Conservation (phyloP, 2,888 invertebrate genomes). For the Drosophila fulvimacula region DNA sequence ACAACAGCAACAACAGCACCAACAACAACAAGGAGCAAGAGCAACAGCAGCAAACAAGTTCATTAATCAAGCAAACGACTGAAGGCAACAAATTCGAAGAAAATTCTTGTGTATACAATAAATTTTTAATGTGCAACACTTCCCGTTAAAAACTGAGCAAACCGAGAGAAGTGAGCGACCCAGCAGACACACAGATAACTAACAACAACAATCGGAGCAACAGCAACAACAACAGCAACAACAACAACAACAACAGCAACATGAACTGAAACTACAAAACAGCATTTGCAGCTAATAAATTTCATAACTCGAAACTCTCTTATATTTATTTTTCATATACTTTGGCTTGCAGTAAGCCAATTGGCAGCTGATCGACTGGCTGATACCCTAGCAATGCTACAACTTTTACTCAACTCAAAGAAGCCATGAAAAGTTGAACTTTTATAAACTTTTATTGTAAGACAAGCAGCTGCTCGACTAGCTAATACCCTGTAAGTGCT, state of each 20-base stretch:
- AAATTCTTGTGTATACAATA: conserved; percentile 56
- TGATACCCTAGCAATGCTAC: conserved; percentile 1
- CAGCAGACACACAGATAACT: conserved; percentile 22
- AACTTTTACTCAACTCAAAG: not conserved
- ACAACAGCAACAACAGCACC: conserved; percentile 11
- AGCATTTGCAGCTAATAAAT: conserved; percentile 62
- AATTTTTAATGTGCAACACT: conserved; percentile 65
- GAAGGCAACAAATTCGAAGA: conserved; percentile 50
- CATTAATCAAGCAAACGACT: conserved; percentile 56
- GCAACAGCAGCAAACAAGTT: conserved; percentile 29
- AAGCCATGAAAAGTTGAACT: not conserved
- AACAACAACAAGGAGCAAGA: not conserved
- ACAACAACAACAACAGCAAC: conserved; percentile 12
- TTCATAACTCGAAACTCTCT: conserved; percentile 55
- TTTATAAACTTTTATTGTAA: not conserved
- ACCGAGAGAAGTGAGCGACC: conserved; percentile 26
- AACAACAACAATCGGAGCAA: conserved; percentile 22
- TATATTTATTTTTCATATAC: conserved; percentile 53
- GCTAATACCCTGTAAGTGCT: not conserved
- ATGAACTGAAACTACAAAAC: conserved; percentile 14
- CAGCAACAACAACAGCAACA: conserved; percentile 4
- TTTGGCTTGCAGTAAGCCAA: conserved; percentile 5
- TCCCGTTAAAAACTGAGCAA: conserved; percentile 44
- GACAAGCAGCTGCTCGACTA: not conserved
- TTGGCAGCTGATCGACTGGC: not conserved